A percentile compares a stretch with the other conserved stretches of the same genome.
Evolutionary conservation across 2,113 vertebrate species (phyloP).

Genomic region (Aldabrachelys gigantea): DNA sequence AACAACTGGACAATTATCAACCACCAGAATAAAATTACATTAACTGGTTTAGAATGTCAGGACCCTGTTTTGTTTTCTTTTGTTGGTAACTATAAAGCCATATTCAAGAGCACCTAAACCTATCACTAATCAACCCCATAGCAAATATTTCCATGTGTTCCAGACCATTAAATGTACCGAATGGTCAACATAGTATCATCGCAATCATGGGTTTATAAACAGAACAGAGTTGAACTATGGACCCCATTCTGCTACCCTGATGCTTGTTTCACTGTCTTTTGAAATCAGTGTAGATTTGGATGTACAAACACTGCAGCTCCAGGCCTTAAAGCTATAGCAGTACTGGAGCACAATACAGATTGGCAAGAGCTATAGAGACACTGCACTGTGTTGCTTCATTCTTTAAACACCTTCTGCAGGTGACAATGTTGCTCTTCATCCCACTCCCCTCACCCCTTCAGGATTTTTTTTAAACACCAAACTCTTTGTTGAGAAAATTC

Average conservation of each 20-base stretch:
- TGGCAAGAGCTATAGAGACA: not conserved
- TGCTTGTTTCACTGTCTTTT: not conserved
- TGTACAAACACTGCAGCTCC: not conserved
- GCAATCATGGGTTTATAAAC: not conserved
- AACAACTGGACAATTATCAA: not conserved
- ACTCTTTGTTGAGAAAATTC: not conserved
- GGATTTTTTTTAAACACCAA: not conserved
- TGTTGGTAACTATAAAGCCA: rapidly evolving
- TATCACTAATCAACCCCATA: not conserved
- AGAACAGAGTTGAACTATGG: not conserved
- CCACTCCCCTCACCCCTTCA: not conserved
- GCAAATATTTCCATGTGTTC: not conserved
- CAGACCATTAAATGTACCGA: conserved; percentile 32
- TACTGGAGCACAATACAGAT: not conserved
- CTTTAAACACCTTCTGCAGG: not conserved
- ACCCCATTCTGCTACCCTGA: rapidly evolving
- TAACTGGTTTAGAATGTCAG: not conserved
- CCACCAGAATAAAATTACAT: not conserved
- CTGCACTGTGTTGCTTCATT: not conserved
- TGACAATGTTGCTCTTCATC: not conserved
- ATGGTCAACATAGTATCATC: not conserved
- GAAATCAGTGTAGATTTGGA: not conserved
- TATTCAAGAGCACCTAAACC: not conserved
- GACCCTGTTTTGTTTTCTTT: not conserved
- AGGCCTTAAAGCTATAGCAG: not conserved